Conservation (phyloP, 2,113 vertebrate genomes). For the Gracilinanus agilis region DNA sequence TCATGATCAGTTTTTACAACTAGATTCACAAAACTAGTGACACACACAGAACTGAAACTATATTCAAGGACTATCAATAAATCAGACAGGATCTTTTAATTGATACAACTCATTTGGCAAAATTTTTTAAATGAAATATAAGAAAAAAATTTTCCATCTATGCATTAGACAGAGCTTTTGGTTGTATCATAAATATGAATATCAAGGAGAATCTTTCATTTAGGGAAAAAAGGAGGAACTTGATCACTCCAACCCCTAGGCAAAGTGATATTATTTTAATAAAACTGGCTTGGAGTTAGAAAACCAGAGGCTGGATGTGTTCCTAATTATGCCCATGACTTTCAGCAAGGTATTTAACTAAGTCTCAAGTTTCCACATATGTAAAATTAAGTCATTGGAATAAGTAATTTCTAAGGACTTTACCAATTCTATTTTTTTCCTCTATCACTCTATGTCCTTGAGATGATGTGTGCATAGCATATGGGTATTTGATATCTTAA, state of each 20-base stretch:
- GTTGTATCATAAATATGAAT: slow-evolving; percentile 11
- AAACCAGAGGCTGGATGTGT: neutral
- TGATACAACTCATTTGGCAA: slow-evolving; percentile 27
- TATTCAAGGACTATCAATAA: slow-evolving; percentile 57
- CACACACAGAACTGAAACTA: neutral
- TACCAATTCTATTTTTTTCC: neutral
- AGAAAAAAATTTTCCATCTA: slow-evolving; percentile 25
- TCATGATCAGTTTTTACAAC: slow-evolving; percentile 58
- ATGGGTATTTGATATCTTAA: neutral
- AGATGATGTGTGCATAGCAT: neutral
- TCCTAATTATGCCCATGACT: neutral
- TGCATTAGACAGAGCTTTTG: neutral
- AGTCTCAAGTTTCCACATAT: neutral
- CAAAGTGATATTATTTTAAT: neutral
- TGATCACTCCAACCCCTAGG: neutral
- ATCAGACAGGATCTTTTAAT: slow-evolving; percentile 26
- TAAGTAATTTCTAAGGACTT: neutral
- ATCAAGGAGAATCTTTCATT: slow-evolving; percentile 21
- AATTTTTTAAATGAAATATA: slow-evolving; percentile 48
- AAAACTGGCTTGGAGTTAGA: neutral
- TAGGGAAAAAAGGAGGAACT: slow-evolving; percentile 25
- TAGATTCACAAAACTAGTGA: slow-evolving; percentile 65
- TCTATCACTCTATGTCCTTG: neutral
- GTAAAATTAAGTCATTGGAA: neutral
- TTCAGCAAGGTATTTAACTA: slow-evolving; percentile 35